Base-by-base conservation (phyloP, 1,140 invertebrate genomes). In the Bombus turneri region DNA sequence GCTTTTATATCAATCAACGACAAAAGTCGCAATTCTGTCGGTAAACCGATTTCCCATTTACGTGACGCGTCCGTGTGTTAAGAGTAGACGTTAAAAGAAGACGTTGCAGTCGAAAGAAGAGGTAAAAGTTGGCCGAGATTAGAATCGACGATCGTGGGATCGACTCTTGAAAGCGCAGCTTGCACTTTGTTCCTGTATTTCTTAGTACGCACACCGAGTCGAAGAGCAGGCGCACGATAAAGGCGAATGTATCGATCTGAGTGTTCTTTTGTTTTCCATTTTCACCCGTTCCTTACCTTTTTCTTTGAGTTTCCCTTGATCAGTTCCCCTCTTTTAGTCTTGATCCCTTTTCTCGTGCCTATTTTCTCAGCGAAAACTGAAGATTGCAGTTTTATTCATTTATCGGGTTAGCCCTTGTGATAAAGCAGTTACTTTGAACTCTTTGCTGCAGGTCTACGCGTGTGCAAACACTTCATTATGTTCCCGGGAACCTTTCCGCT, bases 351-450 rank as follows among this genome's bases (percentile, higher is more conserved):
- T 43, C 69, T 64, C 68, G 66, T 64, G 43, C 53, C 41, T 57
- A 39, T 22, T 34, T n/a, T 34, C 37, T 68, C 34, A 59, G 37
- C 37, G 62, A 53, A 62, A 81, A 68, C 41, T 12, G 83, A 82
- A 83, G 88, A 90, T 90, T 81, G 83, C 34, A 80, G 66, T 87
- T 90, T 90, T 87, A 90, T 90, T 90, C 86, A 85, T 90, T 90
- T 85, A 82, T 59, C 66, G 28, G 43, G 62, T 83, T 79, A 75
- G 59, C 28, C 64, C 31, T n/a, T 28, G 62, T 41, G 68, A 72
- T 81, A 57, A 73, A 15, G 47, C 18, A 69, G 28, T 28, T 18
- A 18, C 69, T 73, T 28, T 71, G 31, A 41, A 37, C 18, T 22
- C 31, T 34, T 37, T 47, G 41, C 31, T 18, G 15, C 28, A 5